These are phyloP conservation scores for Spodoptera picta DNA, from an alignment of 2,888 invertebrate species.

Conservation along the genomic window DNA sequence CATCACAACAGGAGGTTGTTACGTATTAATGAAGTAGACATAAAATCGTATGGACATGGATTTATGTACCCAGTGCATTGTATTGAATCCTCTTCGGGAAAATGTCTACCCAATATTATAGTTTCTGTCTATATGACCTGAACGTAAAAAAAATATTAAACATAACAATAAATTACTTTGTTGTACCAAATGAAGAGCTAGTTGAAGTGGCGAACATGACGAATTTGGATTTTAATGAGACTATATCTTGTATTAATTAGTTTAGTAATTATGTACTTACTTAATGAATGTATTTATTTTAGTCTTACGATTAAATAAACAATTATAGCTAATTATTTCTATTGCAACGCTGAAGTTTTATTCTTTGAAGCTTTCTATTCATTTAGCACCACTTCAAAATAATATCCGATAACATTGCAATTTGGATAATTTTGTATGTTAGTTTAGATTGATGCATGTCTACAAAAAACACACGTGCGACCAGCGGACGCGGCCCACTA, in stretches of 20 bases:
- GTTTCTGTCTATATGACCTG: too few relatives aligned
- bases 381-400: not conserved
- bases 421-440: slow-evolving; percentile 71
- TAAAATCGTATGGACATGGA: too few relatives aligned
- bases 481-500: slow-evolving; percentile 86
- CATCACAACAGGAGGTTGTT: too few relatives aligned
- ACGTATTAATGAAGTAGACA: too few relatives aligned
- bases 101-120: too few relatives aligned
- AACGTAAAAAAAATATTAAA: not conserved
- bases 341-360: too few relatives aligned
- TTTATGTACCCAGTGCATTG: too few relatives aligned
- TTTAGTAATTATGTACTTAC: slow-evolving; percentile 7
- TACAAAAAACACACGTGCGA: slow-evolving; percentile 78
- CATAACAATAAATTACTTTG: not conserved
- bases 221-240: slow-evolving; percentile 29
- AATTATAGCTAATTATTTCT: slow-evolving; percentile 7
- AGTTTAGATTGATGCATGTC: slow-evolving; percentile 75
- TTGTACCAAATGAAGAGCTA: slow-evolving; percentile 15
- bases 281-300: slow-evolving; percentile 56
- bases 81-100: too few relatives aligned
- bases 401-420: slow-evolving; percentile 9
- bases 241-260: slow-evolving; percentile 28
- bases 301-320: slow-evolving; percentile 33
- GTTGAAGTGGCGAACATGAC: slow-evolving; percentile 9
- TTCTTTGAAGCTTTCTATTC: too few relatives aligned